Base-by-base conservation (phyloP, 2,888 invertebrate genomes). In the Cephus runcator region DNA sequence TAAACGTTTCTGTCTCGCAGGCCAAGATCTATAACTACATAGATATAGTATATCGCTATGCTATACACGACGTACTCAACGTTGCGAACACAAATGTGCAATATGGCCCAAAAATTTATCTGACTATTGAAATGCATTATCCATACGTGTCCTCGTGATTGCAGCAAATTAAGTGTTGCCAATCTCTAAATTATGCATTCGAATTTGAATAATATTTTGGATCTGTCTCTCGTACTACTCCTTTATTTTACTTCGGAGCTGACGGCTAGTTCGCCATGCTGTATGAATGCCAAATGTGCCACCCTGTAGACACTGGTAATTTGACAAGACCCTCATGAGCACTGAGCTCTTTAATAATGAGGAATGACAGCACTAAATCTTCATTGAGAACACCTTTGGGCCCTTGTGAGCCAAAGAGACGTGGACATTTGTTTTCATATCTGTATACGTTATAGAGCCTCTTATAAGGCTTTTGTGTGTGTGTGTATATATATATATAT, bases 351-450 rank as follows among this genome's bases (percentile, higher is more conserved):
- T 69, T 76, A 79, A 79, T 74, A n/a, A 40, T 74, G 69, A 79
- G 15, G 79, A 79, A 79, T 79, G 69, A 34, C 76, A 31, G n/a
- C 69, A 15, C 23, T 79, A 76, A 76, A 76, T 79, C 73, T 73
- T 69, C 73, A 69, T 79, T 69, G 73, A 71, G 35, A n/a, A 79
- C 23, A 76, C 69, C 35, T 35, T 69, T n/a, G 34, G 71, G 30
- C 4, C 11, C 2, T 56, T 56, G 23, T 23, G 2, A 2, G 9
- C 56, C 23, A 23, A 56, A 56, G 56, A 9, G 56, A 23, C 56
- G n/a, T 23, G 0, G 23, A 23, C 23, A 56, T 56, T 56, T 23
- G 56, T 15, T 56, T 56, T 56, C 9, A 56, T 56, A 23, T 56
- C 56, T 56, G 23, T 1, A 23, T 56, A 56, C 6, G 9, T 56